A percentile compares a stretch with the other conserved stretches of the same genome.
Evolutionary conservation across 1,140 invertebrate genomes (phyloP).

Genomic region (fruit fly (Drosophila melanogaster)): Release_6_plus_ISO1_MT NT_033777.3:7041001-7041500

Average conservation of each 20-base stretch:
- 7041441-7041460: too few relatives aligned
- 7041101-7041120: constrained; percentile 2
- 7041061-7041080: constrained; percentile 13
- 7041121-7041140: constrained; percentile 40
- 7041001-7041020: constrained; percentile 75
- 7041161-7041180: constrained; percentile 67
- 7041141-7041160: constrained; percentile 62
- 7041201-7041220: constrained; percentile 33
- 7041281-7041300: constrained; percentile 52
- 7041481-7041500: too few relatives aligned
- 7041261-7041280: background rate
- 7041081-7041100: background rate
- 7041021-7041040: constrained; percentile 57
- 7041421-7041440: constrained; percentile 2
- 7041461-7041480: too few relatives aligned
- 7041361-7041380: constrained; percentile 55
- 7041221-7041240: constrained; percentile 32
- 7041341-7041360: constrained; percentile 72
- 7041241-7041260: background rate
- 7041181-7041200: constrained; percentile 67
- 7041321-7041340: constrained; percentile 66
- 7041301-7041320: constrained; percentile 74
- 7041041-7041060: constrained; percentile 16
- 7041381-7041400: constrained; percentile 22
- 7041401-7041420: background rate